Evolutionary conservation across 2,888 invertebrate genomes (phyloP), one percentile per base, ranked within the genome.

Genomic region (Hypercompe scribonia): DNA sequence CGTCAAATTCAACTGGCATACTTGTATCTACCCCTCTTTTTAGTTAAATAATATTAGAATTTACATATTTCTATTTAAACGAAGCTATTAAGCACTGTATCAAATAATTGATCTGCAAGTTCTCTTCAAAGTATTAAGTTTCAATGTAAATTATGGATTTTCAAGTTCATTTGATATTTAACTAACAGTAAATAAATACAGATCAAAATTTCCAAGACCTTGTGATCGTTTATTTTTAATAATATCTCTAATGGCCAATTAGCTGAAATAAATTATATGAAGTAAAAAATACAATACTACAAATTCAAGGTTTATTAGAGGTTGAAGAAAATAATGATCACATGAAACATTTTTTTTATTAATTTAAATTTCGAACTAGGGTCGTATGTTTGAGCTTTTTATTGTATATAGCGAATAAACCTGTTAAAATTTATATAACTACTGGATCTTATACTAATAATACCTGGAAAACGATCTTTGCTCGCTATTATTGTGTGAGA

Each of bases 11-110:
- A 39, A 21, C 4, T 46, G 5, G 24, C 0, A 58, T 13, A 31
- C 31, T 68, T 70, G 10, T 61, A 65, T 71, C 58, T 73, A 39
- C 34, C n/a, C n/a, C n/a, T n/a, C n/a, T n/a, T n/a, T n/a, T n/a
- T n/a, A n/a, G n/a, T n/a, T n/a, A n/a, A n/a, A n/a, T n/a, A n/a
- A n/a, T n/a, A n/a, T n/a, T n/a, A n/a, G 66, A 63, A 79, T 79
- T 71, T 34, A 18, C 18, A 39, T 50, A 69, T 71, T 76, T 75
- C 46, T 61, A 76, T 74, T 78, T 71, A 33, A 75, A 72, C 63
- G 58, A 74, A 80, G 75, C 74, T 79, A 82, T 73, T 64, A 68
- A 68, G 46, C 79, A 84, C 61, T 74, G 78, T 70, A 73, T 78
- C 74, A 80, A 75, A 65, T 82, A 75, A 82, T 84, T 76, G 72